phyloP scores from a whole-genome alignment of 2,888 invertebrate genomes.

The Euplagia quadripunctaria region DNA sequence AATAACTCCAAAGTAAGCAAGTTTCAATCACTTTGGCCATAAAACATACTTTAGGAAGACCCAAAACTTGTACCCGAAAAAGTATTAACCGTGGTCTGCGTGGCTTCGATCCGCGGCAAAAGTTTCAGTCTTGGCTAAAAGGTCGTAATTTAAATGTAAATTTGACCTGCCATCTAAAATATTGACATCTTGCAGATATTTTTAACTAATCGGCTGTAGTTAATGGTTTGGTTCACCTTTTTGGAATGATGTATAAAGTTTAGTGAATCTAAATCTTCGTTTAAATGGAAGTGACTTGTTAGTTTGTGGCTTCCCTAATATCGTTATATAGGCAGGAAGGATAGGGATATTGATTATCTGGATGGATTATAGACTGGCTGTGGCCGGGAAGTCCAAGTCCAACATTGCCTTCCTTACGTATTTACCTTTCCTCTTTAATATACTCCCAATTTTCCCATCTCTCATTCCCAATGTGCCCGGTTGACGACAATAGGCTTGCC shows the following conservation, averaged over 20 bases:
- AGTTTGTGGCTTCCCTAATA: neutral
- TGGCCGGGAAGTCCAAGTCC: too few species aligned
- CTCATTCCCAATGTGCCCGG: too few species aligned
- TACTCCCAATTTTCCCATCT: too few species aligned
- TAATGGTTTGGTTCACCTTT: constrained; percentile 20
- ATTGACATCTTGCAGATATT: constrained; percentile 34
- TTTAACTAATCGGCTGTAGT: constrained; percentile 21
- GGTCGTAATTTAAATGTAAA: constrained; percentile 60
- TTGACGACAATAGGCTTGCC: too few species aligned
- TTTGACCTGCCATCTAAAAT: constrained; percentile 42
- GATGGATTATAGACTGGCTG: too few species aligned
- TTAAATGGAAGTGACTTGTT: neutral
- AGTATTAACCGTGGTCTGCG: constrained; percentile 42
- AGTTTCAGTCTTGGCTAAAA: constrained; percentile 33
- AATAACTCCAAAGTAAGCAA: constrained; percentile 39
- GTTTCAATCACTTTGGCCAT: constrained; percentile 40
- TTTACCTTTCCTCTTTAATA: too few species aligned
- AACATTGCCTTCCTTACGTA: too few species aligned
- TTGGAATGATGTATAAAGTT: constrained; percentile 6
- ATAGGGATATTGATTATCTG: too few species aligned
- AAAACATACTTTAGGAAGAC: constrained; percentile 43
- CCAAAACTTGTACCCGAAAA: constrained; percentile 41
- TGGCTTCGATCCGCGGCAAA: constrained; percentile 43
- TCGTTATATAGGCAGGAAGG: too few species aligned
- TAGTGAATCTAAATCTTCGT: neutral